Base-by-base conservation (phyloP, 1,140 invertebrate species). In the Latrodectus geometricus region DNA sequence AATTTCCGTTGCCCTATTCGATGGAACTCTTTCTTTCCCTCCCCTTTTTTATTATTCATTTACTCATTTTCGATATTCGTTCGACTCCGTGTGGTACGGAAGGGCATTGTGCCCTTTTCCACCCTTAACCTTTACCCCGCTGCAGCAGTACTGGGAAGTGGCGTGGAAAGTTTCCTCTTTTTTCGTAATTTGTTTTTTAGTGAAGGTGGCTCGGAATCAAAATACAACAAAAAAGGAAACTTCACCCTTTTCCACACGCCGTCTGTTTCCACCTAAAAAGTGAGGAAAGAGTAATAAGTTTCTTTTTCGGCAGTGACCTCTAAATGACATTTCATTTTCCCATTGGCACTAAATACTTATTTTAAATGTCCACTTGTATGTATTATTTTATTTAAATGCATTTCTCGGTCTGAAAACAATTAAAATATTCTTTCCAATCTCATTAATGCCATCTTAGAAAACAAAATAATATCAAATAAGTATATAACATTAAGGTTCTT, bases 101-200 rank as follows among this genome's bases (percentile, higher is more conserved):
- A 85, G 83, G 83, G 83, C 73, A 85, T 77, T 85, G 75, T 75
- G 83, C 83, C 83, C 83, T 66, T 21, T 66, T 9, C 7, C 20
- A 23, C n/a, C 12, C 48, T 61, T 20, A 14, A 65, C 20, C 77
- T 20, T 48, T 49, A 72, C 68, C 73, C 52, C 12, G 20, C 73
- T 14, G 35, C 35, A n/a, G 49, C 50, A 75, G 49, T 20, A 50
- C 17, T 20, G 21, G 21, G 49, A 49, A 73, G 70, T 70, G 21
- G 12, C 21, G 69, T 21, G 35, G 69, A 48, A 70, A 23, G 69
- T 48, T 79, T 79, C 48, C 14, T 54, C 12, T 79, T 15, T 48
- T 70, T 20, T 61, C 15, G 48, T 76, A 7, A 15, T 14, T 76
- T 70, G 2, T 35, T 85, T 76, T 56, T 77, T 69, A 56, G 56